phyloP scores from a whole-genome alignment of 2,888 invertebrate species.

The Atethmia centrago region DNA sequence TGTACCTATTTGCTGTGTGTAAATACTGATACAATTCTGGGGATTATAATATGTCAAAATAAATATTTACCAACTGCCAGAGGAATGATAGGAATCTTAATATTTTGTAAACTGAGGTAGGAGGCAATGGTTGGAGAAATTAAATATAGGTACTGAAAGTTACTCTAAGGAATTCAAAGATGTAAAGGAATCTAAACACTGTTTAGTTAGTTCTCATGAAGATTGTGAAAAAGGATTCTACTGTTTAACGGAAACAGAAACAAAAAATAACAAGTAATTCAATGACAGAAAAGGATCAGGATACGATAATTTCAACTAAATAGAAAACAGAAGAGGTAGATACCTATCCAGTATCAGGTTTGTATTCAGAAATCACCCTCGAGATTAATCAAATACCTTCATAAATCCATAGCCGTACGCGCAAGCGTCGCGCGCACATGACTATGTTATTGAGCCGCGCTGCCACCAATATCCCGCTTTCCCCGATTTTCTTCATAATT shows the following conservation, averaged over 20 bases:
- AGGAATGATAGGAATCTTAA: neutral
- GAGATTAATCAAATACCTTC: neutral
- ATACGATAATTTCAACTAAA: neutral
- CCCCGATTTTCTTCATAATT: constrained; percentile 60
- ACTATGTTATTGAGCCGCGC: constrained; percentile 14
- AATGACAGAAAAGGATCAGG: neutral
- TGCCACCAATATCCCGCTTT: constrained; percentile 53
- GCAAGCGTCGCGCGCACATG: constrained; percentile 6
- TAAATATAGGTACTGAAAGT: neutral
- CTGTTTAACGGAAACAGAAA: neutral
- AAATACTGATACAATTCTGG: constrained; percentile 7
- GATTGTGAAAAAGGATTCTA: neutral
- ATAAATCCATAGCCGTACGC: constrained; percentile 1
- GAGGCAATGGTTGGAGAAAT: neutral
- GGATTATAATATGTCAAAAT: neutral
- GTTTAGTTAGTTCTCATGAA: neutral
- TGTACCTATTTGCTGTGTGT: neutral
- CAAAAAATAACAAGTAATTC: too few species aligned
- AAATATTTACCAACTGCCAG: constrained; percentile 5
- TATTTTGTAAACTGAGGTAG: neutral
- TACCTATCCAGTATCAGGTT: neutral
- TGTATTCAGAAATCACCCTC: neutral
- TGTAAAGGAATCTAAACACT: neutral
- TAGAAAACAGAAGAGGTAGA: neutral
- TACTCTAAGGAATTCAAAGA: neutral